Base-by-base conservation (phyloP, 2,113 vertebrate species). In the Collichthys lucidus region DNA sequence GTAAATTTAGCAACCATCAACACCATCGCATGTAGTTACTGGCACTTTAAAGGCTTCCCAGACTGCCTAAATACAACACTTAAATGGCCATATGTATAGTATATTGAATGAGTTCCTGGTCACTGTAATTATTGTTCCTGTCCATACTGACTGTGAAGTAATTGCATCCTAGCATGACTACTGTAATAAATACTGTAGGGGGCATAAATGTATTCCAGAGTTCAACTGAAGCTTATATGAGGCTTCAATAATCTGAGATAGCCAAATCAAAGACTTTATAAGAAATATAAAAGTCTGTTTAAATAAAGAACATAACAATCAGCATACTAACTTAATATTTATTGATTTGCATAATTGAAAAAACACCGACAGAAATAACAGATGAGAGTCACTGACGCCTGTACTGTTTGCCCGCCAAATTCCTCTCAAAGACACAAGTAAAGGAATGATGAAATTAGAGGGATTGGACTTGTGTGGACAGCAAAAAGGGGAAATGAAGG, bases 401-500 rank as follows among this genome's bases (percentile, higher is more conserved):
- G 6, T 35, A 7, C 6, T 35, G 31, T 52, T 15, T 84, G 14
- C 56, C 67, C 59, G 60, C 16, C 49, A 40, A 53, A 63, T 26
- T 49, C 44, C 7, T 52, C 53, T 44, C 44, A 52, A 60, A 19
- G 26, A 42, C 31, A 64, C 44, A 52, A 22, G 7, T 52, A 6
- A 29, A 73, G 50, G 29, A 22, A 24, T 53, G 57, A 80, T 77
- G 24, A 79, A 86, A 86, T 79, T 56, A 71, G 52, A 80, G 55
- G 3, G 10, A 49, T 47, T 61, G 22, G 22, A 31, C 64, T n/a
- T 16, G 3, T 60, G 86, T 79, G 62, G 55, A 87, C 62, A 69
- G 31, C 24, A 17, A 71, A 85, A 88, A 85, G 84, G 86, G 62
- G 67, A 86, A 89, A 85, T 84, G 79, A 91, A 91, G 78, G 86